These are phyloP conservation scores for Cerastis rubricosa DNA, from an alignment of 2,888 invertebrate genomes.

Conservation along the genomic window DNA sequence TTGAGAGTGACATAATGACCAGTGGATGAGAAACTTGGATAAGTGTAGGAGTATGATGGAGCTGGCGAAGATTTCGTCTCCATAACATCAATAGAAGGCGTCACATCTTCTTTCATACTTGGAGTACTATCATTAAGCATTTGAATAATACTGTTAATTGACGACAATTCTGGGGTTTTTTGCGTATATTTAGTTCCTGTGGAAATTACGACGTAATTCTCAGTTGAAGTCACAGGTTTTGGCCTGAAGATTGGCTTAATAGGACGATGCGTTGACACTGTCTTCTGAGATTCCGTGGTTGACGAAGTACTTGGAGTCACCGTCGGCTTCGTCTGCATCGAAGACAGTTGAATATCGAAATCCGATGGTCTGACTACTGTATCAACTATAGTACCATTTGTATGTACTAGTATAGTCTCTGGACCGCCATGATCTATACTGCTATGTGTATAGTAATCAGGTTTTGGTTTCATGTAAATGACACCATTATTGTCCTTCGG, in stretches of 20 bases:
- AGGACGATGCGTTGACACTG: slow-evolving; percentile 85
- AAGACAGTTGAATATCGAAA: slow-evolving; percentile 87
- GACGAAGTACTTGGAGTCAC: slow-evolving; percentile 78
- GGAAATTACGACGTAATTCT: slow-evolving; percentile 90
- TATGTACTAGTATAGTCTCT: slow-evolving; percentile 92
- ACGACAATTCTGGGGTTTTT: slow-evolving; percentile 85
- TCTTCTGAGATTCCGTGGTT: slow-evolving; percentile 77
- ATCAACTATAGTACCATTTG: slow-evolving; percentile 90
- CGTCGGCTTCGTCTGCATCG: slow-evolving; percentile 88
- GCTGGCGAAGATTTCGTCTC: slow-evolving; percentile 86
- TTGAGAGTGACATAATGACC: slow-evolving; percentile 86
- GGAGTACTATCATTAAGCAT: slow-evolving; percentile 91
- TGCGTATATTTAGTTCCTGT: slow-evolving; percentile 89
- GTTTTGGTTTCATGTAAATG: slow-evolving; percentile 78
- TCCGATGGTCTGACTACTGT: slow-evolving; percentile 89
- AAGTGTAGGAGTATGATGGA: slow-evolving; percentile 75
- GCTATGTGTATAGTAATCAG: slow-evolving; percentile 87
- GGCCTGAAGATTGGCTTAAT: slow-evolving; percentile 91
- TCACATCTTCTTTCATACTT: slow-evolving; percentile 82
- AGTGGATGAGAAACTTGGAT: slow-evolving; percentile 79
- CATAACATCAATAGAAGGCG: slow-evolving; percentile 78
- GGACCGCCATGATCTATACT: slow-evolving; percentile 91
- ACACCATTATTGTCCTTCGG: slow-evolving; percentile 85
- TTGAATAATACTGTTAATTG: slow-evolving; percentile 91
- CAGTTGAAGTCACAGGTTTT: slow-evolving; percentile 84